A percentile compares a stretch with the other conserved stretches of the same genome.
Evolutionary conservation across 2,797 vertebrate species (phyloP).

Genomic region (Melanotaenia trifasciata): DNA sequence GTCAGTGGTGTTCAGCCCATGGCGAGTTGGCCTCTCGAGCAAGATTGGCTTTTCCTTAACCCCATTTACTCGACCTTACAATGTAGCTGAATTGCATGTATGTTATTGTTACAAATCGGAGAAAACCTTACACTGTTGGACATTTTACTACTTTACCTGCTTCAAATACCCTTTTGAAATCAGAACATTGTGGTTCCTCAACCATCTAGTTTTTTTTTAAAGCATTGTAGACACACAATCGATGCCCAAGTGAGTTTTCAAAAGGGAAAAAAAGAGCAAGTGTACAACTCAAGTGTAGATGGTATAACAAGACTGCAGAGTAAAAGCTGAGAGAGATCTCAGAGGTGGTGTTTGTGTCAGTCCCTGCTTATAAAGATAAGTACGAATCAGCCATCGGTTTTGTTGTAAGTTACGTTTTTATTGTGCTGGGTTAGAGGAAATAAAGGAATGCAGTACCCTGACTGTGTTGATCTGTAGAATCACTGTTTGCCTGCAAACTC

Average conservation of each 20-base stretch:
- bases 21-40: slow-evolving; percentile 62
- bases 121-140: background rate
- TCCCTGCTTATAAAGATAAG: background rate
- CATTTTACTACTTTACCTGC: slow-evolving; percentile 20
- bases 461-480: background rate
- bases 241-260: background rate
- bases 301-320: background rate
- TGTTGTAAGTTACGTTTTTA: background rate
- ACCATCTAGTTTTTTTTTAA: background rate
- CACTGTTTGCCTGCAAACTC: background rate
- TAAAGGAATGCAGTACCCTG: background rate
- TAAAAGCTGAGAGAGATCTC: background rate
- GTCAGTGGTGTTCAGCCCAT: slow-evolving; percentile 70
- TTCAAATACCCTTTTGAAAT: slow-evolving; percentile 21
- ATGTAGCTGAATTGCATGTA: slow-evolving; percentile 37
- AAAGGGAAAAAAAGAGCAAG: background rate
- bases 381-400: background rate
- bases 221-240: background rate
- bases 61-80: slow-evolving; percentile 60
- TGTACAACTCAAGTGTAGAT: background rate
- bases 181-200: slow-evolving; percentile 1
- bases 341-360: background rate
- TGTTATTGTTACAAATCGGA: slow-evolving; percentile 29
- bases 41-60: slow-evolving; percentile 71
- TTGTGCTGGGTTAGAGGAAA: background rate